phyloP scores from a whole-genome alignment of 1,140 invertebrate genomes.

The Acarapis woodi region DNA sequence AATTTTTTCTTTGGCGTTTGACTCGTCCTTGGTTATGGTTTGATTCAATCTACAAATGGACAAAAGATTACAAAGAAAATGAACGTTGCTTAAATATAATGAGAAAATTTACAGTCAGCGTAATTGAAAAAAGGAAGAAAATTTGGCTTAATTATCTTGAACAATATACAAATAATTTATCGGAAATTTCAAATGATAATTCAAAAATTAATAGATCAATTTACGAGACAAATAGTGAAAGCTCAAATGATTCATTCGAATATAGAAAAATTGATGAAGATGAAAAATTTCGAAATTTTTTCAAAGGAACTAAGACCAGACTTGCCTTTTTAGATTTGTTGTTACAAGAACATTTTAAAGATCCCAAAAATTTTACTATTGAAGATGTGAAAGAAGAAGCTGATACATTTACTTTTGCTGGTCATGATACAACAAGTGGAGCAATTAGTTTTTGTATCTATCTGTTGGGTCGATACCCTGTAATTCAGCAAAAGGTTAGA shows the following conservation, averaged over 20 bases:
- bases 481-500: slow-evolving; percentile 15
- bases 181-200: background rate
- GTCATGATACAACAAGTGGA: slow-evolving; percentile 11
- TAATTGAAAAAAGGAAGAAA: slow-evolving; percentile 8
- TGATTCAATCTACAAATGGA: slow-evolving; percentile 1
- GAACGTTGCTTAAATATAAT: slow-evolving; percentile 8
- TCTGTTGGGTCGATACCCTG: slow-evolving; percentile 21
- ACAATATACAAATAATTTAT: background rate
- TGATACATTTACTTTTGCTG: slow-evolving; percentile 39
- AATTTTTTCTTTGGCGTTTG: slow-evolving; percentile 4
- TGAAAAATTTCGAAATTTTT: slow-evolving; percentile 28
- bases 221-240: background rate
- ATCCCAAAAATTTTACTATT: slow-evolving; percentile 22
- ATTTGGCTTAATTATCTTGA: slow-evolving; percentile 6
- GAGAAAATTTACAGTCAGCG: slow-evolving; percentile 10
- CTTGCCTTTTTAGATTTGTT: slow-evolving; percentile 15
- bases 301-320: slow-evolving; percentile 19
- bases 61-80: slow-evolving; percentile 2
- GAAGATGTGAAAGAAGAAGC: slow-evolving; percentile 46
- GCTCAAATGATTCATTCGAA: background rate
- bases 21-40: slow-evolving; percentile 9
- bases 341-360: slow-evolving; percentile 24
- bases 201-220: background rate
- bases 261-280: slow-evolving; percentile 1
- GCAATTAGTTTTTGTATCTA: slow-evolving; percentile 11